Base-by-base conservation (phyloP, 2,113 vertebrate genomes). In the Cacatua alba region DNA sequence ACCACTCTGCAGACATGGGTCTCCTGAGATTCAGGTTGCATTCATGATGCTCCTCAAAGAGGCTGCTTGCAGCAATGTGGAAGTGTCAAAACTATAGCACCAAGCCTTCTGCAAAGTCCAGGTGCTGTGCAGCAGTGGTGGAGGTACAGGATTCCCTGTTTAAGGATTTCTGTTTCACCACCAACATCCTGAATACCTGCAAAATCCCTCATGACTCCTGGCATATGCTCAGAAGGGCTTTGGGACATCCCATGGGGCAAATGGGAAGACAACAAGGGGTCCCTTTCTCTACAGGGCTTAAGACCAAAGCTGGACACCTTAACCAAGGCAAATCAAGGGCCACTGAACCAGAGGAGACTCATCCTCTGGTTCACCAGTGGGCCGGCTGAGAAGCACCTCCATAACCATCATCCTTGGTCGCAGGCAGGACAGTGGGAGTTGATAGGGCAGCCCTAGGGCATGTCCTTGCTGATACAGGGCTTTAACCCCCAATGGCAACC, bases 381-480 rank as follows among this genome's bases (percentile, higher is more conserved):
- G 16, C 25, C 6, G 11, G 14, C 52, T 62, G 41, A 82, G 29
- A 13, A 81, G 4, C n/a, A 48, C 11, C 43, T 49, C 57, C 48
- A 31, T 62, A 71, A 46, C 17, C 13, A 35, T 37, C 8, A 4
- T 31, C 26, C 14, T 69, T 1, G 1, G 11, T 23, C 46, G 23
- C 43, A 68, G 65, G 23, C 17, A 88, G 29, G n/a, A 68, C 20
- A 77, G 14, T 41, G 2, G 7, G 31, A 87, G n/a, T 31, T 1
- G 0, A 15, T 43, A 21, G 16, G 41, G 21, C 25, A 80, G 11
- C 9, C 0, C 0, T 65, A 44, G 17, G 8, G 18, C 9, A 79
- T 29, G 8, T 25, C 37, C 13, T 62, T 82, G 13, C 41, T 77
- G 44, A 62, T 72, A 53, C 3, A 39, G 13, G 8, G 12, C 37